These are phyloP conservation scores for Carollia perspicillata DNA, from an alignment of 2,113 vertebrate species.

Conservation along the genomic window DNA sequence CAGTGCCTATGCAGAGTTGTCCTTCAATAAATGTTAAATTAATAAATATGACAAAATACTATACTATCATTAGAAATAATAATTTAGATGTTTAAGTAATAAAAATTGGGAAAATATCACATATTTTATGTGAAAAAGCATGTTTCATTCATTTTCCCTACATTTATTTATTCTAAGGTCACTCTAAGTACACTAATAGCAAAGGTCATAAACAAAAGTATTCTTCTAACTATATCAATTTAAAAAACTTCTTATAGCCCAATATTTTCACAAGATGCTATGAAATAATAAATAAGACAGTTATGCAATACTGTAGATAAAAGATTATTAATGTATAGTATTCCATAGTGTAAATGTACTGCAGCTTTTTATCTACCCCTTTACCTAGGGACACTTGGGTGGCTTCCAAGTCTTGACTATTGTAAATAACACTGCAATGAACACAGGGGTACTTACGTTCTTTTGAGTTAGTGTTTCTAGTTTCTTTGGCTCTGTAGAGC, in stretches of 20 bases:
- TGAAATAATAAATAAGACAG: neutral
- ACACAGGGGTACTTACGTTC: no score
- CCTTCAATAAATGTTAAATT: neutral
- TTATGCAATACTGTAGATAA: neutral
- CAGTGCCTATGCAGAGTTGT: neutral
- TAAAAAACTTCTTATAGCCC: neutral
- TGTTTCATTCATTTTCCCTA: neutral
- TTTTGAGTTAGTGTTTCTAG: no score
- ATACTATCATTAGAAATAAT: neutral
- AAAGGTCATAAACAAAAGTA: neutral
- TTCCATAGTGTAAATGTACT: no score
- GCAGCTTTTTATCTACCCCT: no score
- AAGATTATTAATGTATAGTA: neutral
- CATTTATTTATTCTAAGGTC: neutral
- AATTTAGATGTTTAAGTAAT: neutral
- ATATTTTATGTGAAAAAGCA: neutral
- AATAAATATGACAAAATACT: neutral
- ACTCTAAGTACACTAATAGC: neutral
- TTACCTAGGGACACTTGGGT: no score
- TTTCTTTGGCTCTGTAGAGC: no score
- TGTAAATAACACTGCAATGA: no score
- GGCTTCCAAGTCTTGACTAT: no score
- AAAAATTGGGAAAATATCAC: neutral
- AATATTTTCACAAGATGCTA: neutral
- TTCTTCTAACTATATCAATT: neutral